These are phyloP conservation scores for Drosophila koepferae DNA, from an alignment of 2,888 invertebrate species.

Conservation along the genomic window DNA sequence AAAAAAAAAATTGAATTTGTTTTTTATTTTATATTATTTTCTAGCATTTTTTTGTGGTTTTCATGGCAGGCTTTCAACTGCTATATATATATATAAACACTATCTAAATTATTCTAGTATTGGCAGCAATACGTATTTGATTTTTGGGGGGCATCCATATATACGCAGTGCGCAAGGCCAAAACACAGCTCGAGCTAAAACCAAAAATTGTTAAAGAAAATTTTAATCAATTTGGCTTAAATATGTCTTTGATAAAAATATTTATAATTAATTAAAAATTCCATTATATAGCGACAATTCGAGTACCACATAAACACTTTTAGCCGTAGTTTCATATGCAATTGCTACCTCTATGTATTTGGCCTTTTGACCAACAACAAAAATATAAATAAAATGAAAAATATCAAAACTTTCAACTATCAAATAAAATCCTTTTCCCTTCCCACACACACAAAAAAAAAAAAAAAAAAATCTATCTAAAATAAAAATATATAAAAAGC, in stretches of 20 bases:
- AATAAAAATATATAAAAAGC: constrained; percentile 41
- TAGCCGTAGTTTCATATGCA: background rate
- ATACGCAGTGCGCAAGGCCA: constrained; percentile 13
- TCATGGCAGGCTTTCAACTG: constrained; percentile 19
- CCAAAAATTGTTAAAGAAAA: background rate
- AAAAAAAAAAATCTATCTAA: background rate
- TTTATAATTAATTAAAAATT: background rate
- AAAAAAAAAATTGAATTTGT: constrained; percentile 13
- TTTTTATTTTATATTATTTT: constrained; percentile 27
- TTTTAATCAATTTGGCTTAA: background rate
- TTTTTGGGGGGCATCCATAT: background rate
- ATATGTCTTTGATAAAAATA: background rate
- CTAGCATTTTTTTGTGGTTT: constrained; percentile 19
- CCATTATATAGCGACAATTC: background rate
- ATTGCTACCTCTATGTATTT: constrained; percentile 18
- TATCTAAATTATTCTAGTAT: constrained; percentile 8
- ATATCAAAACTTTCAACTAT: constrained; percentile 11
- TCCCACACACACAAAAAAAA: constrained; percentile 12
- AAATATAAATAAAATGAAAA: background rate
- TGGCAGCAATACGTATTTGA: constrained; percentile 7
- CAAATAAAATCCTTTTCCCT: constrained; percentile 58
- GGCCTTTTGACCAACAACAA: background rate
- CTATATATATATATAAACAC: constrained; percentile 10
- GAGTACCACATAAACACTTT: background rate
- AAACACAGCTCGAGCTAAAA: constrained; percentile 23